A percentile compares a stretch with the other conserved stretches of the same genome.
Evolutionary conservation across 2,797 vertebrate species (phyloP).

Genomic region (Enteromius argenteus): DNA sequence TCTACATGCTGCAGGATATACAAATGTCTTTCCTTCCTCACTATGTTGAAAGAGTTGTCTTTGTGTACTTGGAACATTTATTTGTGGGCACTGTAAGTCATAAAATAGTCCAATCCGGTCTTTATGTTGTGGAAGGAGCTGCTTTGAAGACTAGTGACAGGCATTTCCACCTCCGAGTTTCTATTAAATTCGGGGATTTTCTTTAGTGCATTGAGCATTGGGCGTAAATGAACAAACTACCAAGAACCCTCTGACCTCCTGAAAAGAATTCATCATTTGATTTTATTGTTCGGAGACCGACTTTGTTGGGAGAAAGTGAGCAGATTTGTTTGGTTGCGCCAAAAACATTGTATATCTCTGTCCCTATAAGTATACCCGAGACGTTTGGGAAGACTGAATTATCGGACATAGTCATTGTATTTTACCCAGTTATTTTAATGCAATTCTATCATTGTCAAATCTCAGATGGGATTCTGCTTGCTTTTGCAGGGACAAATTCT

Average conservation of each 20-base stretch:
- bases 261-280: constrained; percentile 49
- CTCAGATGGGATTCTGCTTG: constrained; percentile 50
- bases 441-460: constrained; percentile 53
- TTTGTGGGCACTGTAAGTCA: constrained; percentile 57
- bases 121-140: constrained; percentile 62
- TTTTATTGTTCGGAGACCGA: constrained; percentile 47
- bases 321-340: constrained; percentile 36
- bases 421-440: constrained; percentile 57
- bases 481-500: constrained; percentile 44
- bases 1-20: constrained; percentile 61
- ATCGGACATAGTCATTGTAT: constrained; percentile 41
- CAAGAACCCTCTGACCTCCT: constrained; percentile 47
- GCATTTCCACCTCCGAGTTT: constrained; percentile 62
- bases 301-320: constrained; percentile 46
- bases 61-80: constrained; percentile 62
- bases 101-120: constrained; percentile 63
- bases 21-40: constrained; percentile 65
- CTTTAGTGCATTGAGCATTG: constrained; percentile 48
- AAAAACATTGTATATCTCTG: constrained; percentile 55
- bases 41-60: constrained; percentile 64
- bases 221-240: constrained; percentile 48
- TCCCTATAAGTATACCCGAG: constrained; percentile 44
- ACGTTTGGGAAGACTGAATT: constrained; percentile 45
- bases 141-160: constrained; percentile 63
- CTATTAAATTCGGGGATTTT: constrained; percentile 53